Evolutionary conservation across 2,888 invertebrate species (phyloP), one percentile per base, ranked within the genome.

Genomic region (Automeris io): DNA sequence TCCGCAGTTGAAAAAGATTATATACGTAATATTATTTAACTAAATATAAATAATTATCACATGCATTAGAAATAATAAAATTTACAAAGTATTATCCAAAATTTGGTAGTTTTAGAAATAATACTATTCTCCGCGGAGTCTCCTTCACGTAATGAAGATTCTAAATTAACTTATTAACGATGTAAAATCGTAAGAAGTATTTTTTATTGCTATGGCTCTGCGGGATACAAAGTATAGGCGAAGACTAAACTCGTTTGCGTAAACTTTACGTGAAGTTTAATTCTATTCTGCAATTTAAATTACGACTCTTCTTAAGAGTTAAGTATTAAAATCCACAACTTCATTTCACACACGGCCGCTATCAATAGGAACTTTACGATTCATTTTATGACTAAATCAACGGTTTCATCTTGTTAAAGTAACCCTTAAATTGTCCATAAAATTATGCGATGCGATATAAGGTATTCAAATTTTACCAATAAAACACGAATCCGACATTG

Each of bases 381-480:
- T 57, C 45, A 42, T 50, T 79, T 81, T 81, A 80, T 70, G 78
- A 71, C 66, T 67, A 74, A 79, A 79, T 78, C 79, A 78, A 76
- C 74, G 70, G 73, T 70, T 71, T 70, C 71, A 64, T 71, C 72
- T 74, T 70, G 71, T 76, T 71, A 75, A 74, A 68, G 70, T 69
- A 68, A 69, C 74, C 74, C 73, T 70, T 71, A 70, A 73, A 68
- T 69, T 61, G 68, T 57, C 68, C 54, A 70, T 77, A 73, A 73
- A 78, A 76, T 76, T 73, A 69, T 71, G 67, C 62, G 62, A 70
- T 71, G 57, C 59, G 58, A 57, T 56, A 60, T 58, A 55, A n/a
- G 48, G 59, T 65, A 71, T 69, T 70, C 64, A 58, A 63, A 68
- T 57, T 60, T 45, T 35, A 45, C 52, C 54, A 61, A 63, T 70